Conservation (phyloP, 2,113 vertebrate species). For the Lichenostomus cassidix region DNA sequence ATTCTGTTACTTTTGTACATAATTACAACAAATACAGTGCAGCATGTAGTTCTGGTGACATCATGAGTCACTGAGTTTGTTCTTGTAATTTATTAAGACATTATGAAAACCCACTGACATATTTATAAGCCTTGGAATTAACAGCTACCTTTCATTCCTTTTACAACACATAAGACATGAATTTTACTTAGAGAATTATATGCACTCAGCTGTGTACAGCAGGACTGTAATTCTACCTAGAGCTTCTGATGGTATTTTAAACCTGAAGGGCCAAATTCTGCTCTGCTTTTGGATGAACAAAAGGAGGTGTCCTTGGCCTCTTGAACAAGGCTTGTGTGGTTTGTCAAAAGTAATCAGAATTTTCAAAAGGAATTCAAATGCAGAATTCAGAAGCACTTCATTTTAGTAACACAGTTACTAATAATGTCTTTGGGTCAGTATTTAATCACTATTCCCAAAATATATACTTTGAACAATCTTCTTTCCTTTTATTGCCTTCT, state of each 20-base stretch:
- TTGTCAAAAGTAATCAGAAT: neutral
- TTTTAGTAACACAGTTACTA: neutral
- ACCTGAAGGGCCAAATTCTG: neutral
- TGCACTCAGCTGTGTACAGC: neutral
- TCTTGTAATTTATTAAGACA: constrained; percentile 73
- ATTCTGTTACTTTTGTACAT: neutral
- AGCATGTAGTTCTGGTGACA: constrained; percentile 39
- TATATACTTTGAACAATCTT: neutral
- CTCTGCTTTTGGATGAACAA: neutral
- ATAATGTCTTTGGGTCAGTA: neutral
- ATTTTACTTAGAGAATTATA: constrained; percentile 37
- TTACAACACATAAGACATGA: constrained; percentile 37
- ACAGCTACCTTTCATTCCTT: constrained; percentile 70
- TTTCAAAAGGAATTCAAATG: neutral
- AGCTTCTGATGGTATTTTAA: neutral
- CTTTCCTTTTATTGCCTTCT: neutral
- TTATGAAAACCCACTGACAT: constrained; percentile 71
- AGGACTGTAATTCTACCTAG: neutral
- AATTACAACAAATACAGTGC: constrained; percentile 16
- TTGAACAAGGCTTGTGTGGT: neutral
- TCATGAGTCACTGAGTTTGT: constrained; percentile 63
- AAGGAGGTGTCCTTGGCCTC: neutral
- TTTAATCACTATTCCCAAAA: neutral
- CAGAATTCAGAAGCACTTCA: neutral
- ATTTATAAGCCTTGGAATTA: constrained; percentile 77